Evolutionary conservation across 2,888 invertebrate genomes (phyloP), one percentile per base, ranked within the genome.

Genomic region (Acrobasis suavella): DNA sequence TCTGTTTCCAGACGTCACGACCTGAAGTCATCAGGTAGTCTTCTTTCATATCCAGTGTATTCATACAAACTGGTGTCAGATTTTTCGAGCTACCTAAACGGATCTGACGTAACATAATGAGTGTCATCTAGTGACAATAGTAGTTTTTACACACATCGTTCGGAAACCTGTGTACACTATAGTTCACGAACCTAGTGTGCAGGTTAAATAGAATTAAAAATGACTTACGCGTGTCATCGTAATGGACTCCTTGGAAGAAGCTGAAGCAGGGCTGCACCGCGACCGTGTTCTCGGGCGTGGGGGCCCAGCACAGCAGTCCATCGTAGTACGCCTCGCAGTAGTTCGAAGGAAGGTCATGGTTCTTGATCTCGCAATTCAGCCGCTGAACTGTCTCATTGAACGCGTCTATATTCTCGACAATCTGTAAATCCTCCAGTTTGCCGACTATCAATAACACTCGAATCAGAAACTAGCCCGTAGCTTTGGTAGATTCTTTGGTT

Each of bases 161-260:
- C 32, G 32, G 7, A 7, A 6, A 8, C 7, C 7, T 32, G 5
- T 7, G 2, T 32, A 32, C 2, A 0, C 32, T n/a, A n/a, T n/a
- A n/a, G n/a, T n/a, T n/a, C n/a, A n/a, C n/a, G n/a, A n/a, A n/a
- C n/a, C n/a, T n/a, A n/a, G n/a, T n/a, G n/a, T n/a, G n/a, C n/a
- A n/a, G n/a, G n/a, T n/a, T 32, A n/a, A 14, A 46, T 14, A 46
- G 12, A 46, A 14, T 2, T 55, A 55, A 54, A 54, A 58, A 63
- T 32, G 0, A 96, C 97, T 97, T 89, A 97, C 97, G 95, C 81
- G 96, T 94, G 68, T 95, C 95, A 81, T 97, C 97, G 78, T 97
- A 97, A 70, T 93, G 94, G 64, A 97, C 94, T 65, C 96, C 96
- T 71, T 95, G 94, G 64, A 97, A 92, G 76, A 96, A 95, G 56